Evolutionary conservation across 2,797 vertebrate genomes (phyloP).

Genomic region (Enteromius afrohamiltoni): DNA sequence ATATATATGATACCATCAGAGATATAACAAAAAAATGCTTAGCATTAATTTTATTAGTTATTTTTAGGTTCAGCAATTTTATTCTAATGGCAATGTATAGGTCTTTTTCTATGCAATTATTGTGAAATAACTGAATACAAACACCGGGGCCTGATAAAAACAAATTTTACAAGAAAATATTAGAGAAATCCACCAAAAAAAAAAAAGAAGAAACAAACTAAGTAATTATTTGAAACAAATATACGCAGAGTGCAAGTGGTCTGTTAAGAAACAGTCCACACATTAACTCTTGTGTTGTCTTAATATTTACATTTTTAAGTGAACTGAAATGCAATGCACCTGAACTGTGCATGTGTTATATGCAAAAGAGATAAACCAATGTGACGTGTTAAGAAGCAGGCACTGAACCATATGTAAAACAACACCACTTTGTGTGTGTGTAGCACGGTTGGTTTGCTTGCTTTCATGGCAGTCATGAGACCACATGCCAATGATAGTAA

Average conservation of each 20-base stretch:
- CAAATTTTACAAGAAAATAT: no score
- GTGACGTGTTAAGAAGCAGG: background rate
- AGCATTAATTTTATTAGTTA: no score
- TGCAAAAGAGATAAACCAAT: constrained; percentile 16
- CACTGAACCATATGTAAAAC: background rate
- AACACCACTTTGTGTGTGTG: background rate
- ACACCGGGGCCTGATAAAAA: no score
- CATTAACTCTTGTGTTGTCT: background rate
- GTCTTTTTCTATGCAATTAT: no score
- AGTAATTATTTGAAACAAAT: background rate
- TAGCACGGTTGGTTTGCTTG: background rate
- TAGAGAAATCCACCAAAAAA: background rate
- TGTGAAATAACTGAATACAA: no score
- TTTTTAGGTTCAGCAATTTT: no score
- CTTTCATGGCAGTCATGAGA: background rate
- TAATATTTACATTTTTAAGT: background rate
- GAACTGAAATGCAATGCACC: background rate
- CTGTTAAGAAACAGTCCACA: background rate
- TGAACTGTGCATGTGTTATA: background rate
- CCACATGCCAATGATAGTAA: background rate
- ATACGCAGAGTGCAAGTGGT: background rate
- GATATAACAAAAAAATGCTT: no score
- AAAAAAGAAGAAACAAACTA: background rate
- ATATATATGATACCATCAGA: background rate
- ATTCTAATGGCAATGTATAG: no score